These are phyloP conservation scores for Gambelia wislizenii DNA, from an alignment of 2,797 vertebrate genomes.

Conservation along the genomic window DNA sequence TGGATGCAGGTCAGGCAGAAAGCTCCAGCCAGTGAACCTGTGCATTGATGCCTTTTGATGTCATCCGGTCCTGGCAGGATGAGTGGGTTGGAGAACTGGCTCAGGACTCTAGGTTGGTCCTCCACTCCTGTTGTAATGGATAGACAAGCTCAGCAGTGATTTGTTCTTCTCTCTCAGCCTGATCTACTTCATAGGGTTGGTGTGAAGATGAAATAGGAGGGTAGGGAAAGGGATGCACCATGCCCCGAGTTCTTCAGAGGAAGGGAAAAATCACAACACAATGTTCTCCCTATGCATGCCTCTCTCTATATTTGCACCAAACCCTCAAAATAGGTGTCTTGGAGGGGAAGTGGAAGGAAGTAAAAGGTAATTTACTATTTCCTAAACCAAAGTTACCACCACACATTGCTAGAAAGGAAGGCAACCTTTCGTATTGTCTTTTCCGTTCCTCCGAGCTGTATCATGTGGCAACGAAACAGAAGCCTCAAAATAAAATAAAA, in stretches of 20 bases:
- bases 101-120: no score
- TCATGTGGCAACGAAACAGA: background rate
- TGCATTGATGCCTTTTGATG: no score
- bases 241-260: background rate
- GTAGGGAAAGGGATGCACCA: background rate
- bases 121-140: no score
- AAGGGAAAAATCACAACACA: background rate
- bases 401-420: background rate
- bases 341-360: conserved; percentile 8
- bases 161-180: no score
- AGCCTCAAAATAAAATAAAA: background rate
- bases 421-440: background rate
- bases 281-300: background rate
- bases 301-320: background rate
- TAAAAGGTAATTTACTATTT: background rate
- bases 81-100: no score
- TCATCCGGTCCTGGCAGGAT: no score
- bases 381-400: background rate
- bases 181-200: background rate
- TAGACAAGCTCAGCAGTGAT: no score
- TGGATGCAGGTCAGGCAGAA: no score
- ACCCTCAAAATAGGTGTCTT: background rate
- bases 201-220: background rate
- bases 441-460: background rate
- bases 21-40: no score